Evolutionary conservation across 2,888 invertebrate species (phyloP).

Genomic region (Theristus sp.): DNA sequence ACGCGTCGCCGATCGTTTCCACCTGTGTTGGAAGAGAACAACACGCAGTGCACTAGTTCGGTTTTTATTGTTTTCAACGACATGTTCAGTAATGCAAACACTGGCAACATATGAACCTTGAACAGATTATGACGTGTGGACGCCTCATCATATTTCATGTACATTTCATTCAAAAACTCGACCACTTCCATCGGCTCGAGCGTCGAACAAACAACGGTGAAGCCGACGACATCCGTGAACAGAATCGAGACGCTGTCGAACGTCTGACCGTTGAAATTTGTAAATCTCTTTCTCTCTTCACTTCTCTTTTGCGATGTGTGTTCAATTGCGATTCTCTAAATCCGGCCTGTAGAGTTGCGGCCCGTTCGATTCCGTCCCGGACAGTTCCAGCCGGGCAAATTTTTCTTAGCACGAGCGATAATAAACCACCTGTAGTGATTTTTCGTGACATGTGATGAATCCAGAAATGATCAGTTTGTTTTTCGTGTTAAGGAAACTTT

Average conservation of each 20-base stretch:
- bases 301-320: background rate
- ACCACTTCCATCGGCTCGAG: slow-evolving; percentile 84
- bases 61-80: background rate
- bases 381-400: no score
- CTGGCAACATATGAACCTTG: no score
- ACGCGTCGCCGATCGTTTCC: slow-evolving; percentile 19
- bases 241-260: slow-evolving; percentile 85
- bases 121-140: slow-evolving; percentile 81
- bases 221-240: slow-evolving; percentile 92
- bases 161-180: slow-evolving; percentile 37
- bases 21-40: no score
- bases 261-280: slow-evolving; percentile 56
- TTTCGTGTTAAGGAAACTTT: no score
- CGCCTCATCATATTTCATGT: slow-evolving; percentile 55
- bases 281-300: no score
- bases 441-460: no score
- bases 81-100: no score
- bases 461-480: no score
- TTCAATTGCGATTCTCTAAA: no score
- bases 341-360: background rate
- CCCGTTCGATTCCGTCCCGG: no score
- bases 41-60: background rate
- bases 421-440: no score
- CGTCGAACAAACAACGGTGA: slow-evolving; percentile 85
- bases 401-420: no score